Base-by-base conservation (phyloP, 2,797 vertebrate genomes). In the Lutjanus argentimaculatus region DNA sequence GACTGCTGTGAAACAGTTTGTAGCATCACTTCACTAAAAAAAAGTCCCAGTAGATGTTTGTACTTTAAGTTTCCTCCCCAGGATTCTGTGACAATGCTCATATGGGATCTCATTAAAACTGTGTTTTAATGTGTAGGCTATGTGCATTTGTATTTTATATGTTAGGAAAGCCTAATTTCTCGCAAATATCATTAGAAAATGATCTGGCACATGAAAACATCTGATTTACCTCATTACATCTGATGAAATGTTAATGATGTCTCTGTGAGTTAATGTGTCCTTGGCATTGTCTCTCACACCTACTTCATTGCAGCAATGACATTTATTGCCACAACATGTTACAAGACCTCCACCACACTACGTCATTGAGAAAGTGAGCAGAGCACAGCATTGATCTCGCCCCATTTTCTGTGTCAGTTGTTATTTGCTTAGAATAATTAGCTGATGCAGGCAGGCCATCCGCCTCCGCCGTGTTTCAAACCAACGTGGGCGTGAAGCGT, bases 391-490 rank as follows among this genome's bases (percentile, higher is more conserved):
- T 52, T 61, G 48, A 64, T 76, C 46, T 67, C 13, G 21, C 53
- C 11, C 2, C n/a, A 55, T 80, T 82, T 80, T 77, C 59, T 73
- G 30, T 55, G 55, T 67, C 67, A 30, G 15, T 21, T 78, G 71
- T 61, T 53, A 40, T 73, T 72, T 64, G 72, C 17, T 56, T 22
- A 14, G 8, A 67, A 46, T 79, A 72, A 76, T 89, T 8, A 43
- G 65, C 19, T 36, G 55, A 72, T 42, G 43, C 79, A 48, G 71
- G 36, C 8, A 0, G 4, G 49, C 62, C 66, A 65, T 67, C 67
- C 6, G 2, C 75, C 77, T 83, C 56, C 7, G 10, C 56, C 6
- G 4, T 42, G 46, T 63, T 65, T 79, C 3, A 75, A 72, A 68
- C 42, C 49, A 13, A 1, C 14, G 72, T 84, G 67, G 55, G 77